A percentile compares a stretch with the other conserved stretches of the same genome.
These are phyloP conservation scores for Leptoclinus maculatus DNA, from an alignment of 2,797 vertebrate genomes.

Conservation along the genomic window DNA sequence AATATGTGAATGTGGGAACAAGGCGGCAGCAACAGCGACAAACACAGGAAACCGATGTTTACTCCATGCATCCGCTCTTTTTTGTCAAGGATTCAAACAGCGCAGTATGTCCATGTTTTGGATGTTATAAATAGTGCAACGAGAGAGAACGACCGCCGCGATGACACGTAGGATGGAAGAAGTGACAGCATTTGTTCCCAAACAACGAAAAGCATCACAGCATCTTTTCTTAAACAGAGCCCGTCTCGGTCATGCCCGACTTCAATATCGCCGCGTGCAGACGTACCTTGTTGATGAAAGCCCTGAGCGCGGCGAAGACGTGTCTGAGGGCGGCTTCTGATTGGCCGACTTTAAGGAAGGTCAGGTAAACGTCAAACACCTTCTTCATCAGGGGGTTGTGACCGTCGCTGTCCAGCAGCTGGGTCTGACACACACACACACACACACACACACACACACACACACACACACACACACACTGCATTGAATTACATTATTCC, in stretches of 20 bases:
- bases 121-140: background rate
- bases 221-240: background rate
- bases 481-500: background rate
- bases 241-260: fast-evolving
- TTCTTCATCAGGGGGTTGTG: slow-evolving; percentile 97
- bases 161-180: background rate
- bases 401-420: slow-evolving; percentile 92
- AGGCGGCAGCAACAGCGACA: background rate
- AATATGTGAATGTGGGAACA: background rate
- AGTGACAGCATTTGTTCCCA: background rate
- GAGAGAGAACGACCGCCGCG: background rate
- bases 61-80: background rate
- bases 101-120: background rate
- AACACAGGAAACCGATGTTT: slow-evolving; percentile 25
- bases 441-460: slow-evolving; percentile 10
- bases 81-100: too few relatives aligned
- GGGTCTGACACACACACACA: slow-evolving; percentile 81
- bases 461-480: background rate
- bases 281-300: slow-evolving; percentile 94
- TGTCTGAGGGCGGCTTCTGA: slow-evolving; percentile 93
- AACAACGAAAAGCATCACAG: background rate
- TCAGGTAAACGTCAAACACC: slow-evolving; percentile 95
- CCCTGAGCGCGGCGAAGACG: slow-evolving; percentile 91
- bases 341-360: slow-evolving; percentile 92
- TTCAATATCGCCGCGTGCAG: background rate